Percentiles rank a stretch among this genome's conserved stretches.
These are phyloP conservation scores for Drosophila yakuba DNA, from an alignment of 1,140 invertebrate species.

Conservation along the genomic window DNA sequence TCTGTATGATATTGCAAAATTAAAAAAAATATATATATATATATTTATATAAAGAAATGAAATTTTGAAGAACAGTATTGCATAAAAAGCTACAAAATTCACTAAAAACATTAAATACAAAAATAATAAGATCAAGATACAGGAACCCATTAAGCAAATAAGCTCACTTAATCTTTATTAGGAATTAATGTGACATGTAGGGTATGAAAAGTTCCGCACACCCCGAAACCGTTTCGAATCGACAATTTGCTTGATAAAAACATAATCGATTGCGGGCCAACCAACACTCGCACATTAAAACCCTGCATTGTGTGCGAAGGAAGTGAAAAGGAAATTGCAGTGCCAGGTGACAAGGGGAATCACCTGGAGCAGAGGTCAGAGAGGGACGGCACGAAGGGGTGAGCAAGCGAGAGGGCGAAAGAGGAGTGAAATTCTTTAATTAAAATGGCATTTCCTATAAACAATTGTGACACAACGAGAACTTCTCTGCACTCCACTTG, in stretches of 20 bases:
- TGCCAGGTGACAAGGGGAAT: conserved; percentile 20
- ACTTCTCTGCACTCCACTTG: conserved; percentile 12
- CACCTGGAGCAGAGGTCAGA: conserved; percentile 12
- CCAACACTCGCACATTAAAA: conserved; percentile 10
- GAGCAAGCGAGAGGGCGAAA: conserved; percentile 7
- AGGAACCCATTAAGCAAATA: not conserved
- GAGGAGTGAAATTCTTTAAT: conserved; percentile 68
- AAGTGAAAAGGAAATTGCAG: conserved; percentile 50
- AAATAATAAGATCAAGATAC: too few relatives aligned
- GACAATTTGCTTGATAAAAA: conserved; percentile 46
- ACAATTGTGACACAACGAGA: conserved; percentile 61
- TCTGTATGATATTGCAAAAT: too few relatives aligned
- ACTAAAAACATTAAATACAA: too few relatives aligned
- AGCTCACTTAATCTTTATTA: not conserved
- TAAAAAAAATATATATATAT: too few relatives aligned
- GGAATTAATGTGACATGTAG: not conserved
- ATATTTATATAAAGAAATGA: too few relatives aligned
- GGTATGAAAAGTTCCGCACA: not conserved
- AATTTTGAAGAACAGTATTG: too few relatives aligned
- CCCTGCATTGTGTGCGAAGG: conserved; percentile 29
- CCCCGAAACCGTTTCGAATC: not conserved
- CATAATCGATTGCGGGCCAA: conserved; percentile 37
- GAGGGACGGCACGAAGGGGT: not conserved
- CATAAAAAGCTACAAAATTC: too few relatives aligned
- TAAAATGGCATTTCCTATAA: conserved; percentile 65